Evolutionary conservation across 64 coral and sea anemone species (phyloP), one percentile per base, ranked within the genome.

Genomic region (Acropora tenuis): DNA sequence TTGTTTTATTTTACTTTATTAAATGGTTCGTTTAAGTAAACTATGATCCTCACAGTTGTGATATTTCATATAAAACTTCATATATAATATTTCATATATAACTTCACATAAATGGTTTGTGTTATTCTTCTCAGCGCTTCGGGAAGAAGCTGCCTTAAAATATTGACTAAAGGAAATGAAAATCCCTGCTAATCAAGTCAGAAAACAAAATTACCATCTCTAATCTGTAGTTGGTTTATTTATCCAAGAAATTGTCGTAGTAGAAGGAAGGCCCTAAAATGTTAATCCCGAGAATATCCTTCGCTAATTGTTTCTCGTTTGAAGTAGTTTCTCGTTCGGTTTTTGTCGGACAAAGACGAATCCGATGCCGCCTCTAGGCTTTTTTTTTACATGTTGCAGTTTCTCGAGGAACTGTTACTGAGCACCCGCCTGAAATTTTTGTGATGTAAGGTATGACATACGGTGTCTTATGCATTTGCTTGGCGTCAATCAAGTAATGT

Each of bases 91-190:
- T 30, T 30, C 30, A 30, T 30, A 30, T 30, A 30, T 30, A 30
- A 30, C 30, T 30, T 30, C 30, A 30, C 30, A 30, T 30, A 30
- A 30, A 30, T 30, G 30, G 30, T 30, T 30, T 30, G 30, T 30
- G 30, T 30, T 30, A 10, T 55, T 5, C 52, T 7, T 55, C 10
- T 55, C 52, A 7, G 10, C 6, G 10, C 5, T 55, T 10, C 5
- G 52, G 52, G 52, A 65, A 42, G 65, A 12, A 9, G 79, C 30
- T 30, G 30, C 79, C 11, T 82, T 12, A 12, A 4, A 43, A 13
- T 82, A 17, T 82, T 82, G 79, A 82, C 41, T 17, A 53, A 82
- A 82, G 79, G 79, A 82, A 82, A 82, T 82, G 42, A 82, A 82
- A 72, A 72, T 72, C 8, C 52, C 44, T 85, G n/a, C 61, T 69